A percentile compares a stretch with the other conserved stretches of the same genome.
These are phyloP conservation scores for Drosophila gunungcola DNA, from an alignment of 1,140 invertebrate genomes.

Conservation along the genomic window DNA sequence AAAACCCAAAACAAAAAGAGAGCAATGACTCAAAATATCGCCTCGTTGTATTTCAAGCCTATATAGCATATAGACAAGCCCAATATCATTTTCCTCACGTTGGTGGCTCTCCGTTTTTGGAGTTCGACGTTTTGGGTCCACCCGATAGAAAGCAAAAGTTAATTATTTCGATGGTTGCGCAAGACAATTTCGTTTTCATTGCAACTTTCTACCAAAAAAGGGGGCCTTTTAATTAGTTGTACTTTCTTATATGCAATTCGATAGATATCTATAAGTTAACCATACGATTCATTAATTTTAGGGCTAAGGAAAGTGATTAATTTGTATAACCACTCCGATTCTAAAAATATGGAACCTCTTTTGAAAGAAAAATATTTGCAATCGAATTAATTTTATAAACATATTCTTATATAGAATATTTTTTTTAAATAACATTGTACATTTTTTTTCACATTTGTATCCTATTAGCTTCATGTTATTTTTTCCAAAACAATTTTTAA, in stretches of 20 bases:
- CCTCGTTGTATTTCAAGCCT: not conserved
- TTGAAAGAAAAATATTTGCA: no score
- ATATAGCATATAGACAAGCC: constrained; percentile 41
- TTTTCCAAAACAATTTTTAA: no score
- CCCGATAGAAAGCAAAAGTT: constrained; percentile 67
- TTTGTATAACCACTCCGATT: no score
- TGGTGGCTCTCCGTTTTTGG: constrained; percentile 41
- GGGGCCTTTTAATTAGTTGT: constrained; percentile 4
- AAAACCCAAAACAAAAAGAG: not conserved
- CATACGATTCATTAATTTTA: not conserved
- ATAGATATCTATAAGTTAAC: not conserved
- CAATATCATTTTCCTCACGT: constrained; percentile 21
- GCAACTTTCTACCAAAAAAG: constrained; percentile 32
- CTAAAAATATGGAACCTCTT: no score
- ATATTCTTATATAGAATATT: no score
- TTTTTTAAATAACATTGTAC: no score
- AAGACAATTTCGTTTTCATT: constrained; percentile 32
- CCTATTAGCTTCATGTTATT: no score
- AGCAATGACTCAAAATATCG: constrained; percentile 21
- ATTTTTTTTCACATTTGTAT: no score
- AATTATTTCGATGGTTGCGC: constrained; percentile 20
- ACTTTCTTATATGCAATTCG: not conserved
- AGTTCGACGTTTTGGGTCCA: constrained; percentile 17
- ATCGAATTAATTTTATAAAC: no score
- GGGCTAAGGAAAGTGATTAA: not conserved